Evolutionary conservation across 2,113 vertebrate genomes (phyloP), one percentile per base, ranked within the genome.

Genomic region (Propithecus coquereli): DNA sequence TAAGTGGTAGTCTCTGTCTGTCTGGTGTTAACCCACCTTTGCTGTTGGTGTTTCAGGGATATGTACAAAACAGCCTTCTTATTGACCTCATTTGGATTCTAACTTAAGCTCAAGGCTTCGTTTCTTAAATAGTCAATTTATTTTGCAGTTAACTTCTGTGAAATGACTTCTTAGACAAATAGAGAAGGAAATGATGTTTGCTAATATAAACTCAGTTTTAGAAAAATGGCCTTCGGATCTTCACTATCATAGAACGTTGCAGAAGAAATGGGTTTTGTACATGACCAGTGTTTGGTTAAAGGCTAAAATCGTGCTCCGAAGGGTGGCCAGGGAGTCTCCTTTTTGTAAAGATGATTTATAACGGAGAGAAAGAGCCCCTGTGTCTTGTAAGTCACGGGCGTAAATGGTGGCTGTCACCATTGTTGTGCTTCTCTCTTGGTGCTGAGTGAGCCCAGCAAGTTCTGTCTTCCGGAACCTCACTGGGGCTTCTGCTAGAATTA

Each of bases 11-110:
- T 68, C 45, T 52, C 71, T 83, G 73, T 18, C 43, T 20, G 10
- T 11, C 7, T 18, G 9, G 10, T 9, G 10, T 14, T 4, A 30
- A 23, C 8, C 16, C 14, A 0, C 9, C 27, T 52, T 32, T 71
- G 87, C 83, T n/a, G 13, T 25, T 50, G 66, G 18, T 0, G 8
- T 66, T 16, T 59, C 22, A 10, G 84, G 43, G 37, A 4, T 2
- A 0, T 1, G 3, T 4, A 16, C 0, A 13, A 23, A 61, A 34
- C 4, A 23, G 71, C 7, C 2, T 14, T 2, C 65, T 17, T 0
- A 0, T 16, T 4, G 37, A 8, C 17, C 37, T 63, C 3, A 17
- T 40, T 32, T 23, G 5, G 32, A 40, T 12, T 37, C 3, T 40
- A 18, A 40, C 45, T 7, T 8, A 45, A 61, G 61, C 34, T 45